phyloP scores from a whole-genome alignment of 2,113 vertebrate species.

The Cyphomyrus discorhynchus region DNA sequence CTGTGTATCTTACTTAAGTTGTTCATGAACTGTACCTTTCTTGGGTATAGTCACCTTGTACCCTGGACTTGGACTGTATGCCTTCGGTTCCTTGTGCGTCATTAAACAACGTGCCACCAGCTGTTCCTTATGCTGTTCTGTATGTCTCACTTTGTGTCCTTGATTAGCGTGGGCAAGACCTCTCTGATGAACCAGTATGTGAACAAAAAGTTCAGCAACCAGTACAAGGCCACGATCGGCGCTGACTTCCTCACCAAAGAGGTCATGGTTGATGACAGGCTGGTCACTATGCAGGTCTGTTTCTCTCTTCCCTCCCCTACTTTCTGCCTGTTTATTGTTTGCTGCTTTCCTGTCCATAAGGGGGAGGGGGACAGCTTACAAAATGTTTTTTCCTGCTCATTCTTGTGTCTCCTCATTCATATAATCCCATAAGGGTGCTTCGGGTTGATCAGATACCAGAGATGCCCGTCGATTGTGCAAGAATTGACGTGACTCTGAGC shows the following conservation, averaged over 20 bases:
- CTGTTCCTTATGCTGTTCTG: neutral
- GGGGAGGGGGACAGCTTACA: neutral
- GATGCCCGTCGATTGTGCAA: neutral
- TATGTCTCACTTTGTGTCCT: neutral
- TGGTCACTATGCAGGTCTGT: slow-evolving; percentile 81
- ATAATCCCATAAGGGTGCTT: neutral
- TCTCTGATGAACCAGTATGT: slow-evolving; percentile 89
- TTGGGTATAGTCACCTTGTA: neutral
- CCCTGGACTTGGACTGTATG: neutral
- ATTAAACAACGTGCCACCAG: neutral
- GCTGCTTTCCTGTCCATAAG: neutral
- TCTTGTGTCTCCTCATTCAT: neutral
- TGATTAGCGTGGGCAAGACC: slow-evolving; percentile 75
- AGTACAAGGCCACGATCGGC: slow-evolving; percentile 85
- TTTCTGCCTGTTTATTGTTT: neutral
- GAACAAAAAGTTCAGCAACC: slow-evolving; percentile 88
- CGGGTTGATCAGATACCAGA: neutral
- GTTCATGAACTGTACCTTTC: neutral
- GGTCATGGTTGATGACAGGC: slow-evolving; percentile 83
- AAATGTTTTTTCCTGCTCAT: neutral
- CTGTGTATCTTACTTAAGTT: neutral
- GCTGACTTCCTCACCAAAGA: slow-evolving; percentile 86
- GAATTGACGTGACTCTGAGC: neutral
- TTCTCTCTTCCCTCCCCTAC: neutral
- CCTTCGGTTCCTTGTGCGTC: neutral